These are phyloP conservation scores for Erannis defoliaria DNA, from an alignment of 2,888 invertebrate genomes.

Conservation along the genomic window DNA sequence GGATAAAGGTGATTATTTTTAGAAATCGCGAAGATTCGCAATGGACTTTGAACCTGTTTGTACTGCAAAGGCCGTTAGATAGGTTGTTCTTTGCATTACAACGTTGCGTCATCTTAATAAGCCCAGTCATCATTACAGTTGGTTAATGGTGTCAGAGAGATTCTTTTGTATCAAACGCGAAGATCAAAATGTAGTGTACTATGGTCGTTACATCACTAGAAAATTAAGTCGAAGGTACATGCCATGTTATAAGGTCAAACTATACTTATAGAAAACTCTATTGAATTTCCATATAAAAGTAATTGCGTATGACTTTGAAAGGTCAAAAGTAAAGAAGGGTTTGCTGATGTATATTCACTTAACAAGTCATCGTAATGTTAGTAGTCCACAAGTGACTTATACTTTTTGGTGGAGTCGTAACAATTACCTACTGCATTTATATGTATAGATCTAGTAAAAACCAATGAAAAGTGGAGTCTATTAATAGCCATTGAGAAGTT, in stretches of 20 bases:
- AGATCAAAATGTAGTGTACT: constrained; percentile 17
- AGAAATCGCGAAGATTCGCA: constrained; percentile 13
- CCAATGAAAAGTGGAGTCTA: too few relatives aligned
- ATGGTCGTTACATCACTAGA: constrained; percentile 10
- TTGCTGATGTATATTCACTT: too few relatives aligned
- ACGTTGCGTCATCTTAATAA: constrained; percentile 12
- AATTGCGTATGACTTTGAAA: not conserved
- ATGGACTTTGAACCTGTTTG: constrained; percentile 17
- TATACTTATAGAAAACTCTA: constrained; percentile 6
- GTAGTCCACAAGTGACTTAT: too few relatives aligned
- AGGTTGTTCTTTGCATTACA: constrained; percentile 3
- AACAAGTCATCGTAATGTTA: too few relatives aligned
- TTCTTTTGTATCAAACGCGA: constrained; percentile 10
- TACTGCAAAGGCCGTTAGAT: constrained; percentile 5
- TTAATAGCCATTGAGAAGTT: too few relatives aligned
- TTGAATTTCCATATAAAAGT: not conserved
- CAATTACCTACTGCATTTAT: too few relatives aligned
- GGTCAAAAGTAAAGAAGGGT: not conserved
- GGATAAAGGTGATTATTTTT: constrained; percentile 11
- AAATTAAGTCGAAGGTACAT: constrained; percentile 2
- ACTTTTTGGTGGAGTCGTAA: too few relatives aligned
- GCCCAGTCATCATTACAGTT: constrained; percentile 8
- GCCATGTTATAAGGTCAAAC: constrained; percentile 1
- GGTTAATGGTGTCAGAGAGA: constrained; percentile 10
- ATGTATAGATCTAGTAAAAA: too few relatives aligned